Evolutionary conservation across 2,888 invertebrate genomes (phyloP).

Genomic region (Erannis defoliaria): DNA sequence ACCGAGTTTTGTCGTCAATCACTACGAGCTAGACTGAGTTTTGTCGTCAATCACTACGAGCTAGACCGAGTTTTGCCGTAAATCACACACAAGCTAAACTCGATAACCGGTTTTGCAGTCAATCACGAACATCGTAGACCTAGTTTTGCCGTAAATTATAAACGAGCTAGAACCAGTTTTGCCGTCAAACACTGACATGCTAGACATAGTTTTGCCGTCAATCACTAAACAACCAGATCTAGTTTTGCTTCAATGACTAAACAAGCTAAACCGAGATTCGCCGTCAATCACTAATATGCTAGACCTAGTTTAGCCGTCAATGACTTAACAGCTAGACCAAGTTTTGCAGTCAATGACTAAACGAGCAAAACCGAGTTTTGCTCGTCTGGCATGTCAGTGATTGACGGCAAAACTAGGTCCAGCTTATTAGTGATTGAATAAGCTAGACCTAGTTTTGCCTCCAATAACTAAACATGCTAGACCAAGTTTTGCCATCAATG

Average conservation of each 20-base stretch:
- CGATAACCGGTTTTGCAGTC: constrained; percentile 2
- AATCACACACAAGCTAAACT: neutral
- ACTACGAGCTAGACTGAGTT: neutral
- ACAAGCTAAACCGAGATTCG: neutral
- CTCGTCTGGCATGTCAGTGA: constrained; percentile 30
- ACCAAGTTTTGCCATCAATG: neutral
- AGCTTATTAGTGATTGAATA: neutral
- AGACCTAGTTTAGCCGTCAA: constrained; percentile 3
- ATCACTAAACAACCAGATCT: neutral
- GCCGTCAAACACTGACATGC: neutral
- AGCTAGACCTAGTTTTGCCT: constrained; percentile 38
- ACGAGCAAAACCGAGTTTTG: constrained; percentile 8
- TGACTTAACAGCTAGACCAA: neutral
- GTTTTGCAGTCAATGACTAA: neutral
- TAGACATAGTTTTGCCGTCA: neutral
- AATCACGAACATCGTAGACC: neutral
- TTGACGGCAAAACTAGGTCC: constrained; percentile 38
- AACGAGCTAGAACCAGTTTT: neutral
- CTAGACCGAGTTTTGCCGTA: neutral
- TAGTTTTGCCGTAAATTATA: neutral
- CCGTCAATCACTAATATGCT: neutral
- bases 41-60: neutral
- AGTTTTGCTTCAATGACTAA: neutral
- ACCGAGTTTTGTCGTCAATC: neutral
- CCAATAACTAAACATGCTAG: constrained; percentile 3